Evolutionary conservation across 1,140 invertebrate species (phyloP).

Genomic region (Zaprionus vittiger): DNA sequence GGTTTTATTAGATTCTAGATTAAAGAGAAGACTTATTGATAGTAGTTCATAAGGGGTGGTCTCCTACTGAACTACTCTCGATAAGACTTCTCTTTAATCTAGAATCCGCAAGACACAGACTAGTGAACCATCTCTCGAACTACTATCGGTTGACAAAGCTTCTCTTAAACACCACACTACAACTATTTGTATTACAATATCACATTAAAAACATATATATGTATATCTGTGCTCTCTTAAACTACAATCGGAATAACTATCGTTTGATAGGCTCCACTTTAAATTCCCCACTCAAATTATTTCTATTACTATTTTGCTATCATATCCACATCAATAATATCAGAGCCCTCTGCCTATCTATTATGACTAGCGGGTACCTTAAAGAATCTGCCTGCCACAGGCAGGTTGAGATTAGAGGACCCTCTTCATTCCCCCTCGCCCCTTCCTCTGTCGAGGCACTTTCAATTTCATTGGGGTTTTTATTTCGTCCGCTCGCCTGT

Average conservation of each 20-base stretch:
- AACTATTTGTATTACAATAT: too few relatives aligned
- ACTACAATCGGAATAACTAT: not conserved
- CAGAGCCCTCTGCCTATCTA: not conserved
- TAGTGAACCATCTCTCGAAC: too few relatives aligned
- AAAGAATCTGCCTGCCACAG: not conserved
- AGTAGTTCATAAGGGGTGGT: too few relatives aligned
- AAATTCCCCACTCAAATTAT: not conserved
- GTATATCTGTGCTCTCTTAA: too few relatives aligned
- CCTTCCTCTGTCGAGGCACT: not conserved
- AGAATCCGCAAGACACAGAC: too few relatives aligned
- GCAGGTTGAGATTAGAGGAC: constrained; percentile 5
- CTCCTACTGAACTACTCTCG: not conserved
- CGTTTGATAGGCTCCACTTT: not conserved
- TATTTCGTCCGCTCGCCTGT: constrained; percentile 14
- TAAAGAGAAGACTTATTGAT: too few relatives aligned
- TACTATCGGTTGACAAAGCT: not conserved
- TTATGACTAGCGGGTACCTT: not conserved
- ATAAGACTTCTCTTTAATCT: not conserved
- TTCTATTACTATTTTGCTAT: not conserved
- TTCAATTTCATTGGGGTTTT: constrained; percentile 19
- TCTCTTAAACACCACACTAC: too few relatives aligned
- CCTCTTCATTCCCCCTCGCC: not conserved
- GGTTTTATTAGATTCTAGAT: too few relatives aligned
- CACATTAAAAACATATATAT: too few relatives aligned
- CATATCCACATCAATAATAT: not conserved